These are phyloP conservation scores for Neolamprologus sp. DNA, from an alignment of 2,113 vertebrate species.

Conservation along the genomic window DNA sequence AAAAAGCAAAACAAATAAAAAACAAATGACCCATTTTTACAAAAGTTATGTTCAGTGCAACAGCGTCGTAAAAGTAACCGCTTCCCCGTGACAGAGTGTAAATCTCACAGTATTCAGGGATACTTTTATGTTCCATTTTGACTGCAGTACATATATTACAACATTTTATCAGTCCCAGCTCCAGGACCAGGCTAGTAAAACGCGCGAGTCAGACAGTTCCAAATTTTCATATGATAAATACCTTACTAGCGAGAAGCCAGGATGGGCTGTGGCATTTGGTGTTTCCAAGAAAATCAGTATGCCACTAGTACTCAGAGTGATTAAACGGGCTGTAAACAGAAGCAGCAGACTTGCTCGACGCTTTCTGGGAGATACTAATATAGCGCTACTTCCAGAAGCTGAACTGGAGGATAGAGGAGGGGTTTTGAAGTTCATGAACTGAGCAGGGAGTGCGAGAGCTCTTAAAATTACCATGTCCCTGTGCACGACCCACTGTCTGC, in stretches of 20 bases:
- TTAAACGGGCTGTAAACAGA: slow-evolving; percentile 61
- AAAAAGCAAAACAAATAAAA: slow-evolving; percentile 4
- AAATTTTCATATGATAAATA: slow-evolving; percentile 61
- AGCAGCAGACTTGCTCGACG: slow-evolving; percentile 36
- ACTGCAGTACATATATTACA: slow-evolving; percentile 40
- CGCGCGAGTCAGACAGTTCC: slow-evolving; percentile 26
- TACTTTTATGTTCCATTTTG: slow-evolving; percentile 38
- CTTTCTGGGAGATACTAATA: slow-evolving; percentile 54
- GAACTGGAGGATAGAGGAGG: slow-evolving; percentile 7
- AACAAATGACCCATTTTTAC: slow-evolving; percentile 25
- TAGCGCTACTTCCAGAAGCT: slow-evolving; percentile 31
- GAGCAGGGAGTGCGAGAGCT: slow-evolving; percentile 14
- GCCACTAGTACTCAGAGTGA: slow-evolving; percentile 53
- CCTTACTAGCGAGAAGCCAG: slow-evolving; percentile 22
- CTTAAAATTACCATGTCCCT: slow-evolving; percentile 34
- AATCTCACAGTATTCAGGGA: slow-evolving; percentile 33
- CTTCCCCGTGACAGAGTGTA: slow-evolving; percentile 36
- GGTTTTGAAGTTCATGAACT: slow-evolving; percentile 47
- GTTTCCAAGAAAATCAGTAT: slow-evolving; percentile 53
- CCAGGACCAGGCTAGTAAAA: slow-evolving; percentile 38
- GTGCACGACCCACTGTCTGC: slow-evolving; percentile 13
- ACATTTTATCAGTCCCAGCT: slow-evolving; percentile 38
- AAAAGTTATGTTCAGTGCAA: slow-evolving; percentile 3
- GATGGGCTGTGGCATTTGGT: slow-evolving; percentile 30
- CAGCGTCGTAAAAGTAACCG: slow-evolving; percentile 27